Conservation (phyloP, 2,797 vertebrate species). For the Ceyx erithaca region DNA sequence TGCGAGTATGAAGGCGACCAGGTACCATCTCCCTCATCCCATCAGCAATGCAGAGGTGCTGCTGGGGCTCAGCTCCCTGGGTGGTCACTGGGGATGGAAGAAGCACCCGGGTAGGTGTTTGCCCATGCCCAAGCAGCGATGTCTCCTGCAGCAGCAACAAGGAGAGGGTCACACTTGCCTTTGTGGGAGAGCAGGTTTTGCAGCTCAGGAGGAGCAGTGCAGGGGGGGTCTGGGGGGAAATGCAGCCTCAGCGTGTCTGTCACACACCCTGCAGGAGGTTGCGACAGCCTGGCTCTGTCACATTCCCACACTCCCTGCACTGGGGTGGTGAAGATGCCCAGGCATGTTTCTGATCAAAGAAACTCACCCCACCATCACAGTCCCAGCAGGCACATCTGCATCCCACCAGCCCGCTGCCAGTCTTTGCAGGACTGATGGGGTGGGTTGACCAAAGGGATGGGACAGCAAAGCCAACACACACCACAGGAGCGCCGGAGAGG, state of each 20-base stretch:
- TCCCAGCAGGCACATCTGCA: accelerated
- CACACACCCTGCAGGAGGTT: background rate
- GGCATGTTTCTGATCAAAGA: background rate
- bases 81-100: background rate
- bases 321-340: background rate
- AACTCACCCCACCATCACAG: background rate
- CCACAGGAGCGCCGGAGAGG: background rate
- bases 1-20: slow-evolving; percentile 92
- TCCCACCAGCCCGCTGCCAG: accelerated
- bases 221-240: background rate
- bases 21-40: slow-evolving; percentile 66
- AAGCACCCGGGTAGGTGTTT: background rate
- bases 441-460: background rate
- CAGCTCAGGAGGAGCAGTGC: background rate
- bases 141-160: accelerated
- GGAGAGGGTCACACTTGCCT: accelerated
- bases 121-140: accelerated
- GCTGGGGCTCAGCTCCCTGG: accelerated
- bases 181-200: background rate
- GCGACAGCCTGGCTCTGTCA: background rate
- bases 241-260: accelerated
- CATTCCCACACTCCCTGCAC: background rate
- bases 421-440: accelerated
- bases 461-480: background rate
- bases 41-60: accelerated